Base-by-base conservation (phyloP, 1,140 invertebrate species). In the Lordiphosa clarofinis region DNA sequence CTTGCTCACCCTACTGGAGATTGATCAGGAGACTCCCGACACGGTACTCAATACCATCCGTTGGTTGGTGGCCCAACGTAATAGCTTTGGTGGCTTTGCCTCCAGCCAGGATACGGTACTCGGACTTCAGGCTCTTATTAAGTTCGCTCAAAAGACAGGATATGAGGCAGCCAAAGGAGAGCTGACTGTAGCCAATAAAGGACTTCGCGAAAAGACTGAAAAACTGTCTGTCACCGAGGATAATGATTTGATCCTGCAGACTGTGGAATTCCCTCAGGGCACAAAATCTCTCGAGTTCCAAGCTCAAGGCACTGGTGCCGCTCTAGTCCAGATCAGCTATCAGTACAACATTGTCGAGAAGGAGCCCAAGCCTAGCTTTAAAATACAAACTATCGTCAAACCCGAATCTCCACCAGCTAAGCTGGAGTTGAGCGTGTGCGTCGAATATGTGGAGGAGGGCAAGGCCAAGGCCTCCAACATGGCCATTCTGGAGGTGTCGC, bases 401-500 rank as follows among this genome's bases (percentile, higher is more conserved):
- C 93, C 94, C 49, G 93, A 92, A 58, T 93, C 94, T 0, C 92
- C 94, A 60, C 89, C 90, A 4, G 92, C 95, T 78, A 93, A 94
- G 73, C 89, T 96, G 15, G 92, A 94, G 70, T 82, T 97, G 4
- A 93, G 92, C 19, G 91, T 95, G 49, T 96, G 95, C 73, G 93
- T 92, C 52, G 74, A 86, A 24, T 89, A 71, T 12, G 71, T 69
- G 4, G 87, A 87, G 44, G 65, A 78, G 31, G 78, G 78, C 38
- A 70, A 70, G 9, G 42, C 59, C 0, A 69, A 78, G 42, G 65
- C 73, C 1, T 94, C 94, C 70, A 97, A 97, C 76, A 97, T 97
- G 96, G 96, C 95, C 43, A 94, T 97, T 7, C 93, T 97, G 92
- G 95, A 97, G 90, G 93, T 97, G 0, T 92, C 92, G 52, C 90